Evolutionary conservation across 2,797 vertebrate genomes (phyloP), one percentile per base, ranked within the genome.

Genomic region (Graptemys geographica): DNA sequence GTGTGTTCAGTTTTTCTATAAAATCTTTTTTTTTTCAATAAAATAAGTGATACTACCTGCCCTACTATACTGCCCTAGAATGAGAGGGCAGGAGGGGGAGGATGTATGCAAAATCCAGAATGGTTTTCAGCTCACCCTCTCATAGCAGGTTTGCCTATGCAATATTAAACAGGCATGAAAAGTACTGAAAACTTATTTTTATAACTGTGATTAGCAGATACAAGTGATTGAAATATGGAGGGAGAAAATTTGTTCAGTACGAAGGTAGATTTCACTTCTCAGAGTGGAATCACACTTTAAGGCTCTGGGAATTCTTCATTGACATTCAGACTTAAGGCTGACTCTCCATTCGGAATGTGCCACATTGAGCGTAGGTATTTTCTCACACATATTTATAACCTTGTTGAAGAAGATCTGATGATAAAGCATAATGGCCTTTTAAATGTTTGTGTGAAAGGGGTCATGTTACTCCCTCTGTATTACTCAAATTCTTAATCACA

Each of bases 191-290:
- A 2, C 0, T 0, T 74, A 8, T 27, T 90, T 91, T 91, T 89
- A 10, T 86, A 62, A 78, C 27, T 83, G 57, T 89, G 90, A 83
- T 52, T 3, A 55, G 62, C 88, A 90, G 8, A 6, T 56, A 86
- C 83, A 5, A 88, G 90, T 72, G 1, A 37, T 0, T 90, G 62
- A 57, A 82, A 96, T 83, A 83, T 0, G 0, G 89, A 84, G 76
- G n/a, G 37, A 51, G 59, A 88, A 86, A 23, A 86, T 87, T 19
- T 33, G 52, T 79, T 94, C 84, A 31, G 21, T 44, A 65, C 83
- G 49, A 84, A 79, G 18, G 65, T 10, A 69, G 76, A 89, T 92
- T 86, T 94, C 79, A 79, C 52, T 94, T 96, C 62, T 93, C 0
- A 0, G 87, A 88, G 51, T 69, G 53, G 49, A 94, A 57, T 23